Evolutionary conservation across 2,888 invertebrate genomes (phyloP).

Genomic region (Aphodius granarius): DNA sequence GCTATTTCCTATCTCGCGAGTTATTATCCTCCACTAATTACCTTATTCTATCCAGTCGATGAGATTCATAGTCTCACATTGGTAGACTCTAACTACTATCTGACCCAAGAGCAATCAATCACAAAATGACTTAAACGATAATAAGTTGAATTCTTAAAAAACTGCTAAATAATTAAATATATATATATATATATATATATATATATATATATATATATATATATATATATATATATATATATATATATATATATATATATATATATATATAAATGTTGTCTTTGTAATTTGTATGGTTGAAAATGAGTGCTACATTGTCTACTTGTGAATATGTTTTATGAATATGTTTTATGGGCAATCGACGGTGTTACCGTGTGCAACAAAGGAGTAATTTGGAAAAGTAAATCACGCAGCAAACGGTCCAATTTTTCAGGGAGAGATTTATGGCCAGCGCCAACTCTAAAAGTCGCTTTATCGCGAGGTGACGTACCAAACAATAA

Average conservation of each 20-base stretch:
- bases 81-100: not conserved
- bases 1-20: not conserved
- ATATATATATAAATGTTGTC: not conserved
- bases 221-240: slow-evolving; percentile 1
- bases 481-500: not conserved
- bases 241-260: not conserved
- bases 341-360: not conserved
- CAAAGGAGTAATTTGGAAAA: not conserved
- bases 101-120: too few species aligned
- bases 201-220: not conserved
- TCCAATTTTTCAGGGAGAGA: not conserved
- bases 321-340: not conserved
- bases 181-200: slow-evolving; percentile 3
- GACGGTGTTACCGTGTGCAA: not conserved
- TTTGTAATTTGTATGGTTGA: not conserved
- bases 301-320: not conserved
- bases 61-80: not conserved
- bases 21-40: not conserved
- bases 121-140: slow-evolving; percentile 17
- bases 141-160: slow-evolving; percentile 25
- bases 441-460: not conserved
- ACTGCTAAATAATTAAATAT: slow-evolving; percentile 31
- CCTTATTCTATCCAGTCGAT: not conserved
- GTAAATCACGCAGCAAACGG: not conserved
- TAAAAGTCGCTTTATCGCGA: not conserved